Evolutionary conservation across 2,797 vertebrate species (phyloP), one percentile per base, ranked within the genome.

Genomic region (Bryconaethiops microstoma): DNA sequence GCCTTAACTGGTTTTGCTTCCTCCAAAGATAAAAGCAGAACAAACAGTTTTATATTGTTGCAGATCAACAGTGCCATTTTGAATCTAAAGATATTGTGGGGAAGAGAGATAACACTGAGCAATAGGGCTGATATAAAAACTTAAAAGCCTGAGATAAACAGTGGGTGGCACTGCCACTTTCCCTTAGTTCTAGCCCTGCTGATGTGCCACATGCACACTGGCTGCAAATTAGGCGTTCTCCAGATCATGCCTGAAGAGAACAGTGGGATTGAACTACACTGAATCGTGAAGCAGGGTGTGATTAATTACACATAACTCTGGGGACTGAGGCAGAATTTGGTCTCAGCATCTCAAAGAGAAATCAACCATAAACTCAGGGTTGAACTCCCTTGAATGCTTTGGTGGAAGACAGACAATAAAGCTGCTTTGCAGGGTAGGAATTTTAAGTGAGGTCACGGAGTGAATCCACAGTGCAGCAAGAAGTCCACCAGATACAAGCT

Each of bases 131-230:
- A 12, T 12, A 69, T 59, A 48, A 8, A 21, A 35, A 71, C 50
- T 16, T 71, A 23, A 64, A 79, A 48, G 45, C 42, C 19, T 42
- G 8, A 19, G 55, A 35, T 21, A 57, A 48, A 42, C 40, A 71
- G 35, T 45, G 23, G 42, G 39, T 35, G 54, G 45, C 16, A 63
- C 9, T 72, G 45, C 40, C 23, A 62, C 12, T 16, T 35, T 4
- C 48, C 13, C n/a, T 63, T 71, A 72, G 68, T 63, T 62, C n/a
- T 78, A 21, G 19, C 68, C 14, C 8, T 62, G 25, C 68, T 54
- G 57, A 73, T 55, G 45, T 63, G 69, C 8, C 13, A 12, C 29
- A 54, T 45, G 54, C 6, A 17, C 21, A 45, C 54, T 42, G 40
- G 55, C 5, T 12, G 35, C 55, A 65, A 64, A 79, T 79, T 40